Evolutionary conservation across 2,113 vertebrate species (phyloP).

Genomic region (Lipotes vexillifer): DNA sequence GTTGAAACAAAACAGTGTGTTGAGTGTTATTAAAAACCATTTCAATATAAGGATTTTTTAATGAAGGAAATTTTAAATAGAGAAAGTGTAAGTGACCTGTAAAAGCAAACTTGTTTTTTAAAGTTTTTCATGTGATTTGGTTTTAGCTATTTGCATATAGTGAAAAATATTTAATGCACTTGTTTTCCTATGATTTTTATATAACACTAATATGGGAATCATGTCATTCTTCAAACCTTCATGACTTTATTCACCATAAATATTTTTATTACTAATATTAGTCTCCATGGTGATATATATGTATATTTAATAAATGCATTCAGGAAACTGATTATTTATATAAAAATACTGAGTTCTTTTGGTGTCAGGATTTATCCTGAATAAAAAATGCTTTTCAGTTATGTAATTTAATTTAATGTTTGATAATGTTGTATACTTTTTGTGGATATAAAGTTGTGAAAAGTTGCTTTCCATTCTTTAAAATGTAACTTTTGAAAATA

Average conservation of each 20-base stretch:
- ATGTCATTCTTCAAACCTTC: slow-evolving; percentile 23
- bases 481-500: slow-evolving; percentile 69
- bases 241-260: slow-evolving; percentile 4
- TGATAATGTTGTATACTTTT: neutral
- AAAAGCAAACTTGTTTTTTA: slow-evolving; percentile 22
- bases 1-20: slow-evolving; percentile 27
- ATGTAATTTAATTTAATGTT: neutral
- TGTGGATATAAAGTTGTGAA: slow-evolving; percentile 1
- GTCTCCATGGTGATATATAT: neutral
- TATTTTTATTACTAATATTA: slow-evolving; percentile 6
- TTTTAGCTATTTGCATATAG: slow-evolving; percentile 33
- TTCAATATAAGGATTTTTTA: neutral
- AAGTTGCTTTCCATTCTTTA: slow-evolving; percentile 16
- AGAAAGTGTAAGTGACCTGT: neutral
- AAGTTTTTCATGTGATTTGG: neutral
- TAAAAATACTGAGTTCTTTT: slow-evolving; percentile 4
- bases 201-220: neutral
- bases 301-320: slow-evolving; percentile 27
- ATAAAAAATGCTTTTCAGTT: neutral
- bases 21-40: neutral
- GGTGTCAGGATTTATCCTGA: slow-evolving; percentile 30
- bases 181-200: slow-evolving; percentile 14
- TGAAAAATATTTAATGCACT: neutral
- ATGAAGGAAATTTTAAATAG: slow-evolving; percentile 31
- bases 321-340: neutral